phyloP scores from a whole-genome alignment of 2,888 invertebrate genomes.

The Sinopyrophorus schimmeli region DNA sequence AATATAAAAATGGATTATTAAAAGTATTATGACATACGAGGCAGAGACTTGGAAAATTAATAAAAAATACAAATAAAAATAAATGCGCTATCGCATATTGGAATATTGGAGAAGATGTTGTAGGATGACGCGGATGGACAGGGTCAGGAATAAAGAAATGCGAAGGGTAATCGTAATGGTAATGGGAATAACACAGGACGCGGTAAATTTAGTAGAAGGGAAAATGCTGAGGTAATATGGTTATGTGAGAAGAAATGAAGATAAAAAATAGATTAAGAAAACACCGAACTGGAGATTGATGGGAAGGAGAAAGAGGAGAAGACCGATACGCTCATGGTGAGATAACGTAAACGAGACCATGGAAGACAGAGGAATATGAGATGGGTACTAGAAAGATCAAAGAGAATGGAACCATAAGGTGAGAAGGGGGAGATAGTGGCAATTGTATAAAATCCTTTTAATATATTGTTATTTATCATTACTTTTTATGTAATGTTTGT shows the following conservation, averaged over 20 bases:
- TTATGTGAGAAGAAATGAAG: neutral
- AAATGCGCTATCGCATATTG: too few species aligned
- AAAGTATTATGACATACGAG: slow-evolving; percentile 1
- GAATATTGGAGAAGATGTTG: slow-evolving; percentile 3
- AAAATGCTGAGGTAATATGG: neutral
- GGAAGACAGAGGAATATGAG: too few species aligned
- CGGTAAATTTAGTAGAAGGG: neutral
- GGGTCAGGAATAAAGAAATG: too few species aligned
- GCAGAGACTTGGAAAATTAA: neutral
- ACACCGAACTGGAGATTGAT: neutral
- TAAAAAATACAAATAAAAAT: neutral
- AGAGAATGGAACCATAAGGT: too few species aligned
- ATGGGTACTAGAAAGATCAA: too few species aligned
- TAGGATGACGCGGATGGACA: neutral
- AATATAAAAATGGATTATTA: neutral
- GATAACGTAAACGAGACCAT: too few species aligned
- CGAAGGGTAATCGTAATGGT: too few species aligned
- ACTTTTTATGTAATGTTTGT: too few species aligned
- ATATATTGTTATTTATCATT: too few species aligned
- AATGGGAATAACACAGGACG: neutral
- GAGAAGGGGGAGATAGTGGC: too few species aligned
- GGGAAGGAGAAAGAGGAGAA: neutral
- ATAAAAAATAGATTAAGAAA: neutral
- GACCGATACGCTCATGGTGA: too few species aligned
- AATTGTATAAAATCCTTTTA: too few species aligned